These are phyloP conservation scores for Amorpha juglandis DNA, from an alignment of 2,888 invertebrate genomes.

Conservation along the genomic window DNA sequence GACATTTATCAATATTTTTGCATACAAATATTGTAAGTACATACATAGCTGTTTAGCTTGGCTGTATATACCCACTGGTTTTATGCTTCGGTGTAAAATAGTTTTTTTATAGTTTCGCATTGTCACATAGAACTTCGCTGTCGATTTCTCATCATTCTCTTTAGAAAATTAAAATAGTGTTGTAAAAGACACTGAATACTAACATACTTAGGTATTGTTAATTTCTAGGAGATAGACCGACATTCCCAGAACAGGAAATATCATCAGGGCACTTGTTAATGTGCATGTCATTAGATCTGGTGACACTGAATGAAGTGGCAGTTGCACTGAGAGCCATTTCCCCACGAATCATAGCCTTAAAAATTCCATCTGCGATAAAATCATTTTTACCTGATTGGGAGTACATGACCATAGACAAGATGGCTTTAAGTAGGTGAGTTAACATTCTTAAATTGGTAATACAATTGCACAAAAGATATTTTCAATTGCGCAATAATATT, in stretches of 20 bases:
- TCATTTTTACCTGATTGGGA: conserved; percentile 40
- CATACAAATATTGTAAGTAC: no score
- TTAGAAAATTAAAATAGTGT: no score
- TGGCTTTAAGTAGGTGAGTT: conserved; percentile 18
- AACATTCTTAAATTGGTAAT: no score
- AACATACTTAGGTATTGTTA: background rate
- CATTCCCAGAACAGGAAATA: conserved; percentile 50
- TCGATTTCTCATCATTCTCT: no score
- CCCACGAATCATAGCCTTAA: conserved; percentile 43
- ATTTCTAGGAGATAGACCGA: conserved; percentile 42
- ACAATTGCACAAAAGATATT: no score
- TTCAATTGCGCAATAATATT: no score
- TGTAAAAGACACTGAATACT: background rate
- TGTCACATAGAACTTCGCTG: no score
- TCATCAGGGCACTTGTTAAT: conserved; percentile 57
- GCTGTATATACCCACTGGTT: no score
- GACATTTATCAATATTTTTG: no score
- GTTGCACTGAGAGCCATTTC: conserved; percentile 39
- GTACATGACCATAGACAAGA: conserved; percentile 3
- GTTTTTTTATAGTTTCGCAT: no score
- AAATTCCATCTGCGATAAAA: conserved; percentile 42
- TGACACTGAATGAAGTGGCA: conserved; percentile 51
- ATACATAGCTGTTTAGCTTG: no score
- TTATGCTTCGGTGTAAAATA: no score
- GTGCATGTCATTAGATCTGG: conserved; percentile 55